A percentile compares a stretch with the other conserved stretches of the same genome.
phyloP scores from a whole-genome alignment of 1,140 invertebrate species.

The Homalodisca vitripennis region DNA sequence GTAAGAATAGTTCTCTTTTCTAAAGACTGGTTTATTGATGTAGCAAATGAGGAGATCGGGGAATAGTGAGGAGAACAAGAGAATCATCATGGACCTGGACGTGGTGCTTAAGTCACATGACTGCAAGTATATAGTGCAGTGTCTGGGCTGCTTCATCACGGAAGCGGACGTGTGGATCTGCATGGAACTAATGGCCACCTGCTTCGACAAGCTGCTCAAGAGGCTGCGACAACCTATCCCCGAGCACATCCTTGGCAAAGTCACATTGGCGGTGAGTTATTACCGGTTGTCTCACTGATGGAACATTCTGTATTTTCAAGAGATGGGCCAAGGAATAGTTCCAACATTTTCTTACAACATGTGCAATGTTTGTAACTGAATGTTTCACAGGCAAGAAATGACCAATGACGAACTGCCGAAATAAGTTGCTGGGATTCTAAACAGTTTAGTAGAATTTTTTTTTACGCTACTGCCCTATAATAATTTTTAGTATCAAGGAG shows the following conservation, averaged over 20 bases:
- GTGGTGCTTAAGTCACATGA: conserved; percentile 96
- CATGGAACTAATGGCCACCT: conserved; percentile 97
- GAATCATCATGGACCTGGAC: conserved; percentile 98
- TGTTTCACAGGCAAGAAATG: no score
- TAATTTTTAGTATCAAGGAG: no score
- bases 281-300: neutral
- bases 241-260: conserved; percentile 94
- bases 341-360: neutral
- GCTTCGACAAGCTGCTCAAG: conserved; percentile 95
- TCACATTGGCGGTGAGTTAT: conserved; percentile 84
- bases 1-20: neutral
- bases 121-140: conserved; percentile 96
- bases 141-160: conserved; percentile 95
- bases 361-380: no score
- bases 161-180: conserved; percentile 89
- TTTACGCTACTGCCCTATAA: no score
- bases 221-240: conserved; percentile 82
- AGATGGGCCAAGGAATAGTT: neutral
- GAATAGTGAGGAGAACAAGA: conserved; percentile 95
- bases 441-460: no score
- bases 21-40: conserved; percentile 1
- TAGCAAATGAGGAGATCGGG: conserved; percentile 97
- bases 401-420: no score
- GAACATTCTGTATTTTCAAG: neutral
- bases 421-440: no score